A percentile compares a stretch with the other conserved stretches of the same genome.
phyloP scores from a whole-genome alignment of 2,888 invertebrate genomes.

The Rhabditophanes sp. region DNA sequence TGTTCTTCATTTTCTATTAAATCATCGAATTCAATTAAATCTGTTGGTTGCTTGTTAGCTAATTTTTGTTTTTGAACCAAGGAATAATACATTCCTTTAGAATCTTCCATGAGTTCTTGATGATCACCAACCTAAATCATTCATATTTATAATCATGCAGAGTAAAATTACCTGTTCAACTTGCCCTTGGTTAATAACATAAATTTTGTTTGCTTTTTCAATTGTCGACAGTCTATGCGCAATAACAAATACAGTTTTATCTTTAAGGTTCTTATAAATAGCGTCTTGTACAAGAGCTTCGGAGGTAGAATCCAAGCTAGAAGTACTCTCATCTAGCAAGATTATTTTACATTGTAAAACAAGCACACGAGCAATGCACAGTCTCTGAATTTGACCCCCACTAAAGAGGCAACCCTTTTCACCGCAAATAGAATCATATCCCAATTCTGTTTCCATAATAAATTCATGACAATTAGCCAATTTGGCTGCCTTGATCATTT shows the following conservation, averaged over 20 bases:
- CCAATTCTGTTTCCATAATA: slow-evolving; percentile 41
- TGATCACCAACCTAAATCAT: slow-evolving; percentile 35
- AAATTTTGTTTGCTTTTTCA: slow-evolving; percentile 46
- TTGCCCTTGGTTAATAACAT: slow-evolving; percentile 39
- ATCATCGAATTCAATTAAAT: too few species aligned
- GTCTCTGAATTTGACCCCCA: slow-evolving; percentile 31
- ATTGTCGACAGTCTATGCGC: slow-evolving; percentile 49
- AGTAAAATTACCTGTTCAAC: slow-evolving; percentile 33
- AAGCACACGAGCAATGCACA: slow-evolving; percentile 34
- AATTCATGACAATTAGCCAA: slow-evolving; percentile 47
- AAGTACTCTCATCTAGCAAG: slow-evolving; percentile 31
- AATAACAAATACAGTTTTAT: slow-evolving; percentile 48
- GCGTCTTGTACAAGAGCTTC: slow-evolving; percentile 29
- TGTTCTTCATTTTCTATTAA: too few species aligned
- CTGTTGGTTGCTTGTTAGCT: too few species aligned
- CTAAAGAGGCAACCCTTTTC: slow-evolving; percentile 47
- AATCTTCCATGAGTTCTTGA: slow-evolving; percentile 19
- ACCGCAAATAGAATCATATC: slow-evolving; percentile 46
- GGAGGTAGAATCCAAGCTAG: slow-evolving; percentile 24
- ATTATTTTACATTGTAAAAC: slow-evolving; percentile 24
- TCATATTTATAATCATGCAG: too few species aligned
- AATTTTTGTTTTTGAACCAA: slow-evolving; percentile 31
- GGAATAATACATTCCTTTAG: slow-evolving; percentile 21
- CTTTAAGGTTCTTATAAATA: slow-evolving; percentile 12
- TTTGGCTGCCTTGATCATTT: slow-evolving; percentile 40